Conservation (phyloP, 2,888 invertebrate genomes). For the Rhabditoides inermis region DNA sequence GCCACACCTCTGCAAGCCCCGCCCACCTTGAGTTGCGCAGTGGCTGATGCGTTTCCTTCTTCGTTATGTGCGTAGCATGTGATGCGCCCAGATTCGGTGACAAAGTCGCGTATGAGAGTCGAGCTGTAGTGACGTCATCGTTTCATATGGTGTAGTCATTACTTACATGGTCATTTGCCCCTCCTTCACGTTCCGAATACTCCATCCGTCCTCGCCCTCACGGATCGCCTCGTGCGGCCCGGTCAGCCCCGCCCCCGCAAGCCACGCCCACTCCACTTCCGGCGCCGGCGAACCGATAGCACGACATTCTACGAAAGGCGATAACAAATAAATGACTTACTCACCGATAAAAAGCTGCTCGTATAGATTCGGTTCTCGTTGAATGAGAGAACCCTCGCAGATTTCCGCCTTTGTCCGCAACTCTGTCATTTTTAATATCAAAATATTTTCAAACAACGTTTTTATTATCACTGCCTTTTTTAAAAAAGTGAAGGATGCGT, state of each 20-base stretch:
- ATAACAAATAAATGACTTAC: no score
- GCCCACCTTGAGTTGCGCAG: not conserved
- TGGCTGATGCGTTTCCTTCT: slow-evolving; percentile 15
- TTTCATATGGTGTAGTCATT: not conserved
- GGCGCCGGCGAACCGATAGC: slow-evolving; percentile 24
- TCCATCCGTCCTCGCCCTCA: slow-evolving; percentile 19
- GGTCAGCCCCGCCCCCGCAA: no score
- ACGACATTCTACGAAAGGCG: no score
- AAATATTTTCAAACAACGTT: slow-evolving; percentile 1
- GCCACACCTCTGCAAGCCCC: not conserved
- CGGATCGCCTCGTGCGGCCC: slow-evolving; percentile 10
- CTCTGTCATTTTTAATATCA: no score
- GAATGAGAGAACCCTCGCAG: slow-evolving; percentile 13
- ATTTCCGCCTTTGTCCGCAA: slow-evolving; percentile 16
- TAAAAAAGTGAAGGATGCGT: no score
- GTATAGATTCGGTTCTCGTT: slow-evolving; percentile 20
- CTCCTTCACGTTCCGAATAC: slow-evolving; percentile 5
- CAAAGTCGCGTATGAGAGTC: not conserved
- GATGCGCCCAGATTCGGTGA: slow-evolving; percentile 18
- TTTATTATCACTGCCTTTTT: no score
- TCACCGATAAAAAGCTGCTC: slow-evolving; percentile 9
- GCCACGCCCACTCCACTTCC: slow-evolving; percentile 26
- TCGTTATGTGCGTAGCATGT: slow-evolving; percentile 13
- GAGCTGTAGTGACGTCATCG: not conserved
- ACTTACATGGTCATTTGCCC: slow-evolving; percentile 1